Percentiles rank a stretch among this genome's conserved stretches.
Evolutionary conservation across 2,113 vertebrate species (phyloP).

Genomic region (Lepus timidus): DNA sequence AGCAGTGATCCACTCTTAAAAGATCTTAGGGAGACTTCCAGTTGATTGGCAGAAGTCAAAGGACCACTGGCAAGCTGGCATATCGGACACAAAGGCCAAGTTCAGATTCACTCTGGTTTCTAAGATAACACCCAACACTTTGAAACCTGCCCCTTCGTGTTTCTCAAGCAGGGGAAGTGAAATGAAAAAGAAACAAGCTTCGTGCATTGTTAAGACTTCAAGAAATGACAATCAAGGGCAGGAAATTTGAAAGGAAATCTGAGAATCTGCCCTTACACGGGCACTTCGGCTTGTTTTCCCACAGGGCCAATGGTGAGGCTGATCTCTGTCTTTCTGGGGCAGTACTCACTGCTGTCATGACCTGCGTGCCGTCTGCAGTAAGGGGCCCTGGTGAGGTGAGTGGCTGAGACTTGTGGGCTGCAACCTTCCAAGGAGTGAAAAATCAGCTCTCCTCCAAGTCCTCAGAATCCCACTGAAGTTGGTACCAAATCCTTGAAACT

Average conservation of each 20-base stretch:
- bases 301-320: background rate
- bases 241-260: constrained; percentile 78
- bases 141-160: constrained; percentile 60
- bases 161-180: constrained; percentile 81
- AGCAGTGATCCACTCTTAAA: background rate
- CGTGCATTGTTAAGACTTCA: constrained; percentile 69
- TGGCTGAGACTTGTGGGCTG: rapidly evolving
- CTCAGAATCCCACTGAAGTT: too few relatives aligned
- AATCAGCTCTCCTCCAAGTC: background rate
- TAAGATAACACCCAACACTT: constrained; percentile 53
- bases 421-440: background rate
- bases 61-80: background rate
- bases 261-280: constrained; percentile 72
- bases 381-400: background rate
- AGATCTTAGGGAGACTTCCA: background rate
- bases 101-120: constrained; percentile 57
- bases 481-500: background rate
- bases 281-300: constrained; percentile 57
- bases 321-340: constrained; percentile 61
- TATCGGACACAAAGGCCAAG: background rate
- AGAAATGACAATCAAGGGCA: constrained; percentile 81
- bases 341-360: background rate
- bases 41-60: background rate
- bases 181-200: constrained; percentile 71
- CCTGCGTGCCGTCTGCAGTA: background rate